Conservation (phyloP, 2,888 invertebrate species). For the Leptothorax acervorum region DNA sequence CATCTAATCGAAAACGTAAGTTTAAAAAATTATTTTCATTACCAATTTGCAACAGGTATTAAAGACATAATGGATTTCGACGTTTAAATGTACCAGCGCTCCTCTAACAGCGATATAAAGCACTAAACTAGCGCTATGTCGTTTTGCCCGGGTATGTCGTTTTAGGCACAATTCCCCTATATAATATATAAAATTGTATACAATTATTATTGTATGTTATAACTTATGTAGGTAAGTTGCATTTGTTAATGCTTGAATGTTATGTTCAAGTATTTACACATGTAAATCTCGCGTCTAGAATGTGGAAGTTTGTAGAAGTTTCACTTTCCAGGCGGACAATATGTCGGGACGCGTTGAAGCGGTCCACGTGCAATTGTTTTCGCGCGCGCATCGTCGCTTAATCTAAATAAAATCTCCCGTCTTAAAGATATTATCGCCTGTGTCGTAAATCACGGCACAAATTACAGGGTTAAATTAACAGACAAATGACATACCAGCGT, state of each 20-base stretch:
- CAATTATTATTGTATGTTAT: neutral
- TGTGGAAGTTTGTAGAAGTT: neutral
- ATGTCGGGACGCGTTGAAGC: neutral
- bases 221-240: neutral
- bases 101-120: too few relatives aligned
- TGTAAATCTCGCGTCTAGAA: neutral
- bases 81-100: too few relatives aligned
- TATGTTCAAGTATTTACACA: neutral
- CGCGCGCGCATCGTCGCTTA: neutral
- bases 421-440: slow-evolving; percentile 19
- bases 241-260: neutral
- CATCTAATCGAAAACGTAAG: too few relatives aligned
- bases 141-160: too few relatives aligned
- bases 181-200: neutral
- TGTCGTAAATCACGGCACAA: slow-evolving; percentile 15
- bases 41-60: too few relatives aligned
- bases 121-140: too few relatives aligned
- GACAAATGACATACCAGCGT: slow-evolving; percentile 3
- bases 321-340: neutral
- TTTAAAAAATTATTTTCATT: too few relatives aligned
- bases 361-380: slow-evolving; percentile 2
- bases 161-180: too few relatives aligned
- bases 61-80: too few relatives aligned
- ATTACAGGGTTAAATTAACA: slow-evolving; percentile 14
- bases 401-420: slow-evolving; percentile 30